phyloP scores from a whole-genome alignment of 2,888 invertebrate species.

The Brenthis daphne region DNA sequence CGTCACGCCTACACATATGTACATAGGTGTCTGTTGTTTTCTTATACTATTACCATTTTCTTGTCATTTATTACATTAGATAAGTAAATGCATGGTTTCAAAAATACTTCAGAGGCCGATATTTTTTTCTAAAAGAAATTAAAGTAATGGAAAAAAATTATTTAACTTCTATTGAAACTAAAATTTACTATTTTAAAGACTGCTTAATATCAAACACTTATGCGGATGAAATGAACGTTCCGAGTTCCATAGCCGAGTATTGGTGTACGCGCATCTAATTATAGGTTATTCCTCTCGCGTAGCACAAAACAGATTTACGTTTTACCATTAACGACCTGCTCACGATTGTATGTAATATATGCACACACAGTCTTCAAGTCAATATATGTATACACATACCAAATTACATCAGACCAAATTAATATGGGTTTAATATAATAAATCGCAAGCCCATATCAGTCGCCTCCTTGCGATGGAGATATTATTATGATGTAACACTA shows the following conservation, averaged over 20 bases:
- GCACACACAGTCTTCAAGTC: slow-evolving; percentile 16
- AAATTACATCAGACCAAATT: slow-evolving; percentile 1
- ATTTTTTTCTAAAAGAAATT: no score
- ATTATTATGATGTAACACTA: neutral
- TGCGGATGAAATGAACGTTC: slow-evolving; percentile 34
- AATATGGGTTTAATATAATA: slow-evolving; percentile 9
- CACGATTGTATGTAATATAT: slow-evolving; percentile 58
- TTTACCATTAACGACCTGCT: slow-evolving; percentile 74
- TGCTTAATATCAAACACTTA: slow-evolving; percentile 33
- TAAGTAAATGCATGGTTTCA: no score
- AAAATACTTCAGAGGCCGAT: no score
- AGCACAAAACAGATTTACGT: slow-evolving; percentile 74
- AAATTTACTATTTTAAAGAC: slow-evolving; percentile 24
- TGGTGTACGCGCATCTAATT: slow-evolving; percentile 78
- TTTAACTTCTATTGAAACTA: neutral
- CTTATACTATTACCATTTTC: no score
- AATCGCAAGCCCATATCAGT: slow-evolving; percentile 1
- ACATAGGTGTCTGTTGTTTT: no score
- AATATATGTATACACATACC: slow-evolving; percentile 46
- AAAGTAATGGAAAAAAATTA: neutral
- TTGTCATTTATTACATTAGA: no score
- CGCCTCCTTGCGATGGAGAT: neutral
- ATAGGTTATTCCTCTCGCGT: slow-evolving; percentile 80
- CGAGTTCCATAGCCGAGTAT: slow-evolving; percentile 38
- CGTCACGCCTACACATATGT: no score